These are phyloP conservation scores for Nerophis ophidion DNA, from an alignment of 2,113 vertebrate genomes.

Conservation along the genomic window DNA sequence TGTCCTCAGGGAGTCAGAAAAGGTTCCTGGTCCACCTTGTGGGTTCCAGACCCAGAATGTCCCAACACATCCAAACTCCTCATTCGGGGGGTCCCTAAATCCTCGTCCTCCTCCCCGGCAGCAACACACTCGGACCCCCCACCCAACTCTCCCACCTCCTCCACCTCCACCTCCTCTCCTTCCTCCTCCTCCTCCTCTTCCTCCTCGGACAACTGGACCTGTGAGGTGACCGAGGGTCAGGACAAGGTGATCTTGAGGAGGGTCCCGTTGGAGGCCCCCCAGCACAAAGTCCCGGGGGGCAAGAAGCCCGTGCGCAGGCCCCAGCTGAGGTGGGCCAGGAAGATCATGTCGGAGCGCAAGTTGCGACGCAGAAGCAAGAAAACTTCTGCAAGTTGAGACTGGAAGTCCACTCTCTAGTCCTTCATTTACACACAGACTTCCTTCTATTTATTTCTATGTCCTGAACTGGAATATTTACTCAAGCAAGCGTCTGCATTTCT, in stretches of 20 bases:
- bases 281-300: not conserved
- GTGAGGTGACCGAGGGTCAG: not conserved
- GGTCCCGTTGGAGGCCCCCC: not conserved
- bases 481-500: no score
- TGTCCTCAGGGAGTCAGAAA: not conserved
- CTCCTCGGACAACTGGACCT: not conserved
- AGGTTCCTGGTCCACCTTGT: not conserved
- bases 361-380: not conserved
- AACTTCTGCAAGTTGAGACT: not conserved
- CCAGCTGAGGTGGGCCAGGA: not conserved
- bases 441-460: no score
- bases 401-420: not conserved
- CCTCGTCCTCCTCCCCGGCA: not conserved
- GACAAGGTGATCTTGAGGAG: not conserved
- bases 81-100: not conserved
- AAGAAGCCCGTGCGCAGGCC: not conserved
- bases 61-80: not conserved
- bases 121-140: no score
- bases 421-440: not conserved
- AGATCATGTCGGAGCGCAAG: not conserved
- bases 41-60: not conserved
- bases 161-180: not conserved
- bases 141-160: no score
- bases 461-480: no score
- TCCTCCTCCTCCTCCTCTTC: not conserved